Evolutionary conservation across 2,888 invertebrate genomes (phyloP), one percentile per base, ranked within the genome.

Genomic region (Cephus rjabovi): DNA sequence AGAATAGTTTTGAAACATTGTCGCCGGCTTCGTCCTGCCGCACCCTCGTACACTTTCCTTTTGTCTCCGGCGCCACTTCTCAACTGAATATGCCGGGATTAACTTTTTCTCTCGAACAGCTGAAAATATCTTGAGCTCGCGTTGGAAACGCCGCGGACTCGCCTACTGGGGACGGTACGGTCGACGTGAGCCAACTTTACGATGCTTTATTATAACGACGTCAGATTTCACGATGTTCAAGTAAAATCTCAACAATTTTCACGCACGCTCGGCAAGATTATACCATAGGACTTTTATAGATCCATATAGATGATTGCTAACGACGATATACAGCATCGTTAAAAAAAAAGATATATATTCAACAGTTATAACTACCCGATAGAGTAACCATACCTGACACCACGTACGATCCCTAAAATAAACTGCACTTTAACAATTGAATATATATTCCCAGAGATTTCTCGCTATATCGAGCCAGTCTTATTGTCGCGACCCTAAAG

Each of bases 1-100:
- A 77, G 81, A 81, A 83, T 83, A 83, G 81, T 84, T 84, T 80
- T 78, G 79, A 82, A 81, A 83, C 80, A 79, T 79, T 75, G 78
- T 78, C 78, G 77, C 78, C 78, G 77, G 75, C 69, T 77, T 69
- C 75, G 40, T 40, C 73, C 74, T n/a, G 56, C 69, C 75, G 75
- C 69, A 35, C 75, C 23, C 34, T 35, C 68, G n/a, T 71, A 71
- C 71, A 34, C 33, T 71, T 74, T 73, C 77, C 77, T 77, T 78
- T 79, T 81, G 74, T 77, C 75, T 75, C 70, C 71, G 69, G 69
- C 80, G 78, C 79, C 80, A 81, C 79, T 83, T 83, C 80, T 79
- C 81, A 79, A 82, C 81, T 79, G 83, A 84, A 83, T 83, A 82
- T 84, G 84, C 77, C 31, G 73, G 68, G 77, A 40, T 40, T 75